A percentile compares a stretch with the other conserved stretches of the same genome.
Evolutionary conservation across 1,140 invertebrate genomes (phyloP).

Genomic region (Bombus confusus): DNA sequence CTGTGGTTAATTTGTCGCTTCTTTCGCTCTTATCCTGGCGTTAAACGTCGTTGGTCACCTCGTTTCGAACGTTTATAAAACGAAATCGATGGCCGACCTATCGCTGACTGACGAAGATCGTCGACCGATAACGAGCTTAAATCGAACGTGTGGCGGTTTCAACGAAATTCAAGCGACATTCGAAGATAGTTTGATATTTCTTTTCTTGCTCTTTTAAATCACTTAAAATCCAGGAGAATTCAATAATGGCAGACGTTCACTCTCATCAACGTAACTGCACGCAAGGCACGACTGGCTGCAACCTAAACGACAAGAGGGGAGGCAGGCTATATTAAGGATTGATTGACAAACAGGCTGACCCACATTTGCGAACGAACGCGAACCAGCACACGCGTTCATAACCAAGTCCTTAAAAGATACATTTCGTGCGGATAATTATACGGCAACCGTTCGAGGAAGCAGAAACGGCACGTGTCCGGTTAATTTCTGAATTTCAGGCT

Average conservation of each 20-base stretch:
- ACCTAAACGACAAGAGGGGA: slow-evolving; percentile 28
- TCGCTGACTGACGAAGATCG: slow-evolving; percentile 14
- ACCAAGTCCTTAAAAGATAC: slow-evolving; percentile 52
- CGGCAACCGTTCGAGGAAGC: not conserved
- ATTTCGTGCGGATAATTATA: slow-evolving; percentile 66
- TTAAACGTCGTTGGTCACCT: slow-evolving; percentile 37
- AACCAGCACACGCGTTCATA: slow-evolving; percentile 36
- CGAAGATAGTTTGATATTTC: not conserved
- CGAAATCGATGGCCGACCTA: slow-evolving; percentile 6
- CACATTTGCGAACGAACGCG: slow-evolving; percentile 59
- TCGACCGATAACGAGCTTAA: not conserved
- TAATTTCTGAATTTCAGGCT: slow-evolving; percentile 53
- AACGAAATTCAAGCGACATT: not conserved
- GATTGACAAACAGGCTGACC: slow-evolving; percentile 69
- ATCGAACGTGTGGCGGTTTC: not conserved
- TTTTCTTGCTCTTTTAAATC: not conserved
- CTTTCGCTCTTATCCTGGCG: slow-evolving; percentile 71
- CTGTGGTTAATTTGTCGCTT: slow-evolving; percentile 76
- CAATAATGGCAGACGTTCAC: slow-evolving; percentile 12
- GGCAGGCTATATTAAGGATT: slow-evolving; percentile 62
- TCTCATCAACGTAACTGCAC: slow-evolving; percentile 27
- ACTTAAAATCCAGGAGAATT: not conserved
- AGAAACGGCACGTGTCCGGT: slow-evolving; percentile 56
- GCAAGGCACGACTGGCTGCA: slow-evolving; percentile 17
- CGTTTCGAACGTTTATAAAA: slow-evolving; percentile 15